Base-by-base conservation (phyloP, 2,113 vertebrate genomes). In the Amblyornis subalaris region DNA sequence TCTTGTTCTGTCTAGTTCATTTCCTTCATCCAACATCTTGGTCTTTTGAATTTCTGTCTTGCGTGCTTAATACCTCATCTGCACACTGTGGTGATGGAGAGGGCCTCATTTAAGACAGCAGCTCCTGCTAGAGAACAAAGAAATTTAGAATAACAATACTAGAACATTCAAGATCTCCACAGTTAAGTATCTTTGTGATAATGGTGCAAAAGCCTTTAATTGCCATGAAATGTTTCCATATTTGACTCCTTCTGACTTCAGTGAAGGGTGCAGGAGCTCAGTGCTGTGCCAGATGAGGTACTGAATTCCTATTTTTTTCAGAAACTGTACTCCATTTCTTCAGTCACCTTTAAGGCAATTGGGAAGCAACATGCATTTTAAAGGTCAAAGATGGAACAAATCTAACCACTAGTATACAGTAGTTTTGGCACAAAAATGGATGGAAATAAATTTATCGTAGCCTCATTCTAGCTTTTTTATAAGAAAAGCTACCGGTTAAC, bases 61-160 rank as follows among this genome's bases (percentile, higher is more conserved):
- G 18, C 6, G 17, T 75, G 25, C 12, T 20, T 40, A 50, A 44
- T 38, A 42, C 0, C 2, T 28, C 5, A 18, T 54, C 9, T 4
- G 2, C 0, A 1, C 4, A n/a, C 3, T 36, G 54, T 2, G 2
- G 12, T 11, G 1, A n/a, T 4, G 5, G 26, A 45, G 15, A 50
- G 3, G 1, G 67, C 12, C 4, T 60, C 9, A 9, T 38, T 70
- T 60, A 71, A 87, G 21, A 75, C 8, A 51, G 5, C 2, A 2
- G 3, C 5, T 67, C 14, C 51, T 67, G 33, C 21, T 26, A 82
- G 19, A 31, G 24, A 80, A 57, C 12, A 87, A 81, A 81, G 36
- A 79, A 71, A 71, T 9, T 17, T 67, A 22, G 79, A 93, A 58
- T 71, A 69, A 69, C 40, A 70, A 64, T 19, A 47, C 9, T 21